Base-by-base conservation (phyloP, 2,888 invertebrate genomes). In the Lasioglossum vierecki region DNA sequence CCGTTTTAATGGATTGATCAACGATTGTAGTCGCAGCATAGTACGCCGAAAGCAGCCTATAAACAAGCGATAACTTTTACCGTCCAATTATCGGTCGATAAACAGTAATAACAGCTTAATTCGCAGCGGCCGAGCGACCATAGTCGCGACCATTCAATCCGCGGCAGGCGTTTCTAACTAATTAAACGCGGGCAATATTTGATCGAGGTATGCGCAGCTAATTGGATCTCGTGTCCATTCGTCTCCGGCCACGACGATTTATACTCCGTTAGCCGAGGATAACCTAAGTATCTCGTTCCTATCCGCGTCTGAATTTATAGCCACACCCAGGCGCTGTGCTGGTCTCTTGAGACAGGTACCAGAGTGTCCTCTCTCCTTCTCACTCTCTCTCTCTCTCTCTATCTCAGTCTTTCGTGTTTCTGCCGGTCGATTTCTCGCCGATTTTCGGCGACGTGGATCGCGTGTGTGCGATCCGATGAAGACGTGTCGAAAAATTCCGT, bases 241-340 rank as follows among this genome's bases (percentile, higher is more conserved):
- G 84, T 76, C 39, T 78, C 35, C 74, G n/a, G 35, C 22, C 57
- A 41, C 41, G 11, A 74, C 73, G 85, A 86, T 86, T 86, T 86
- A 86, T 86, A 60, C 82, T 26, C 76, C n/a, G 76, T 44, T 72
- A 66, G 39, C 22, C 35, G 60, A 71, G 86, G 82, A 86, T 86
- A 80, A 73, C 74, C 76, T 75, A 86, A 86, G 86, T 86, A 86
- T 80, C 82, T 86, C 71, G 82, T 77, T 80, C 79, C 82, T 85
- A 89, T 82, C 82, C 78, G 35, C 66, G 70, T 35, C 76, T 74
- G 75, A 85, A 86, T 89, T 89, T 88, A 90, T 73, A 75, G 88
- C 84, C 88, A 83, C 84, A 83, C 83, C 83, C 83, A 66, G 66
- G 66, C 74, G 68, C 60, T 53, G 76, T 6, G 49, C 49, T 49